These are phyloP conservation scores for Callionymus lyra DNA, from an alignment of 2,113 vertebrate genomes.

Conservation along the genomic window DNA sequence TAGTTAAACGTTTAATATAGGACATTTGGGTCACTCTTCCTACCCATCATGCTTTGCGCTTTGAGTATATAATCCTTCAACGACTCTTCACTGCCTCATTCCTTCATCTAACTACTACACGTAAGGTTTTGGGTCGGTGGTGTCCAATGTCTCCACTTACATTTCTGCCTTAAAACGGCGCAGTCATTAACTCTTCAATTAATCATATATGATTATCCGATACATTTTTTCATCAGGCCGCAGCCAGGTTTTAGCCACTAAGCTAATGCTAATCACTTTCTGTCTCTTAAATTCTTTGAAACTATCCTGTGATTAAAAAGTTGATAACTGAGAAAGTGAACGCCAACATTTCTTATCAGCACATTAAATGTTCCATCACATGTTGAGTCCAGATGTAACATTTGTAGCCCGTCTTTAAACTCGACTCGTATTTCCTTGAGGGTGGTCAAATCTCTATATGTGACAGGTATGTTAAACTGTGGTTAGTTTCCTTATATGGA, in stretches of 20 bases:
- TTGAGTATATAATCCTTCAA: conserved; percentile 30
- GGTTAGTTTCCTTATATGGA: neutral
- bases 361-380: neutral
- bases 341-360: conserved; percentile 75
- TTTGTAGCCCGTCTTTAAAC: neutral
- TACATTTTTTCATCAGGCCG: too few species aligned
- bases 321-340: conserved; percentile 90
- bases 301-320: conserved; percentile 65
- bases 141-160: too few species aligned
- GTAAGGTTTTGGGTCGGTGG: too few species aligned
- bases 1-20: too few species aligned
- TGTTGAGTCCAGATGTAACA: neutral
- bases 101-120: too few species aligned
- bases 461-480: neutral
- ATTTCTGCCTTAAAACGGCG: too few species aligned
- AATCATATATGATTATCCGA: too few species aligned
- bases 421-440: neutral
- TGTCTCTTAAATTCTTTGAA: neutral
- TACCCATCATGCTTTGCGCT: conserved; percentile 57
- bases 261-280: neutral
- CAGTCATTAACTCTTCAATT: too few species aligned
- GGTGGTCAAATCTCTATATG: neutral
- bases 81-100: conserved; percentile 24
- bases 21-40: too few species aligned
- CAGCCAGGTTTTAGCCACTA: conserved; percentile 31